Base-by-base conservation (phyloP, 1,140 invertebrate species). In the Ceratosolen solmsi region DNA sequence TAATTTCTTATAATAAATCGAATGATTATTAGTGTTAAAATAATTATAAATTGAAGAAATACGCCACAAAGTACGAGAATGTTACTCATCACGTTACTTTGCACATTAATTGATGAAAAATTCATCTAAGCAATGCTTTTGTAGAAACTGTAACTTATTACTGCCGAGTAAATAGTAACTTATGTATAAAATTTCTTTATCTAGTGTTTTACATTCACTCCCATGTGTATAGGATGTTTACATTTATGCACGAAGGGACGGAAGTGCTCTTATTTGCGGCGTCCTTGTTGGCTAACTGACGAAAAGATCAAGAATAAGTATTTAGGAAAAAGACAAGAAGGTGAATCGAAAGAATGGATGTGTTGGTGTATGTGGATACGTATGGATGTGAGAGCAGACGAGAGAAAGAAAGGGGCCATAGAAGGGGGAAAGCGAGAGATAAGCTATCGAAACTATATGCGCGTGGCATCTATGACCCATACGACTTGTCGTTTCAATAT, bases 361-460 rank as follows among this genome's bases (percentile, higher is more conserved):
- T 17, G 17, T 54, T n/a, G n/a, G 17, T 22, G 3, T 22, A 54
- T 54, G 3, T 15, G 17, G 9, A 54, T 54, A 54, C 3, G 17
- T 54, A 54, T 54, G 51, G 5, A 54, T 5, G 11, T 54, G 51
- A 22, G 51, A 54, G 51, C 2, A 54, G 11, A 58, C 15, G n/a
- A n/a, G n/a, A n/a, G n/a, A 65, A 58, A 33, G 7, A 72, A 51
- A 27, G 7, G 25, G n/a, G n/a, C n/a, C n/a, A n/a, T n/a, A n/a
- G n/a, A 8, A 38, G 8, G 11, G 49, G 11, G 1, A 71, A 33
- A n/a, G 71, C 2, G 2, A 73, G 54, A 80, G 78, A 80, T 80
- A 80, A 80, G 70, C n/a, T 80, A 60, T 60, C 78, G 30, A 41
- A 20, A 22, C 25, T 11, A 56, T 3, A 56, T 70, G 8, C 15